A percentile compares a stretch with the other conserved stretches of the same genome.
Evolutionary conservation across 1,140 invertebrate genomes (phyloP).

Genomic region (Aradophagus sp.): DNA sequence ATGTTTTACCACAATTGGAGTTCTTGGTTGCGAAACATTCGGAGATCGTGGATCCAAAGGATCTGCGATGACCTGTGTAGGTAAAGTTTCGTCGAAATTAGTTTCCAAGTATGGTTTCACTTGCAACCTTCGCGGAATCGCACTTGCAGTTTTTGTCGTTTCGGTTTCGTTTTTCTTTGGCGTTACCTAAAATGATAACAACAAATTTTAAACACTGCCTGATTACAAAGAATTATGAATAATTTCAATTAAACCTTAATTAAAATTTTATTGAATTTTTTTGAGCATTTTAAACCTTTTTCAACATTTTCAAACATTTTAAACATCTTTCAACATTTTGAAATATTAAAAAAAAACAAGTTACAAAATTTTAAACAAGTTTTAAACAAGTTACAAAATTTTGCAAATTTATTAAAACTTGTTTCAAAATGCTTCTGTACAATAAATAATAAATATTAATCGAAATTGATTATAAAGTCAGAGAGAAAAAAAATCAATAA

Average conservation of each 20-base stretch:
- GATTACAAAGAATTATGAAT: too few relatives aligned
- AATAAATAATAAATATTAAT: too few relatives aligned
- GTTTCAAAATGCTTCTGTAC: too few relatives aligned
- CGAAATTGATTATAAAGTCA: too few relatives aligned
- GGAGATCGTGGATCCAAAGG: constrained; percentile 51
- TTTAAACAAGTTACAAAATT: constrained; percentile 7
- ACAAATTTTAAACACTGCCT: too few relatives aligned
- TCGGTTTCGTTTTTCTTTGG: constrained; percentile 41
- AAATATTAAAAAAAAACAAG: constrained; percentile 12
- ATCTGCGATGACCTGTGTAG: constrained; percentile 26
- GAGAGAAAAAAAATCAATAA: too few relatives aligned
- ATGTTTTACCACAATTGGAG: constrained; percentile 59
- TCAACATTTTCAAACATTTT: too few relatives aligned
- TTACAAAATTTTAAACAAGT: too few relatives aligned
- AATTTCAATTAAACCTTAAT: too few relatives aligned
- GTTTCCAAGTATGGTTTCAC: constrained; percentile 65
- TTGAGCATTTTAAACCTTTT: too few relatives aligned
- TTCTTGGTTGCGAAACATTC: constrained; percentile 52
- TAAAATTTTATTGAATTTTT: too few relatives aligned
- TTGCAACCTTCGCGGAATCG: constrained; percentile 64
- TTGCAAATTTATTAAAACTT: too few relatives aligned
- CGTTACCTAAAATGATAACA: constrained; percentile 59
- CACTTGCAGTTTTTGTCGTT: constrained; percentile 45
- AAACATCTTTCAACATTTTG: neutral
- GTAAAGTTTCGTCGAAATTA: constrained; percentile 62